Evolutionary conservation across 2,797 vertebrate genomes (phyloP).

Genomic region (Trachurus trachurus): DNA sequence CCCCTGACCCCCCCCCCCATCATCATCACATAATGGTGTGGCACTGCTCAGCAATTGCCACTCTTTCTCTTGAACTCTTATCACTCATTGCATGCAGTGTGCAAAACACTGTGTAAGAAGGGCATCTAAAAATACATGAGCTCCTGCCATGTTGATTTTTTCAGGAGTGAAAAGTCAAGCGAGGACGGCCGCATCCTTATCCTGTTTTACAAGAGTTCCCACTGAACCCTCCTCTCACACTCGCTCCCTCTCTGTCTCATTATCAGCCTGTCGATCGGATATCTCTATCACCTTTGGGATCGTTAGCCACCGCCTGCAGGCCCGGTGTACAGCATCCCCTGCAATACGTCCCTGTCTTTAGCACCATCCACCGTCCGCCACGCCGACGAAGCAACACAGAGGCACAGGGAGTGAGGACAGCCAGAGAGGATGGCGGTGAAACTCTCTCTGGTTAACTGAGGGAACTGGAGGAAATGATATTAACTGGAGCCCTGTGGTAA

Average conservation of each 20-base stretch:
- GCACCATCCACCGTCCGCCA: conserved; percentile 20
- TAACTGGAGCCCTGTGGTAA: conserved; percentile 10
- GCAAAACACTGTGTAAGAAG: conserved; percentile 69
- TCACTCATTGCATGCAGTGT: conserved; percentile 51
- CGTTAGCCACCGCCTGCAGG: conserved; percentile 66
- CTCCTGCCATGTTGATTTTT: conserved; percentile 74
- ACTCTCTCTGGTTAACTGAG: conserved; percentile 32
- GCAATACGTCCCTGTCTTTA: conserved; percentile 32
- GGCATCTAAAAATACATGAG: conserved; percentile 77
- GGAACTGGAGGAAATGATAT: conserved; percentile 37
- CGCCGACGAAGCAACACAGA: conserved; percentile 30
- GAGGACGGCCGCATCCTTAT: conserved; percentile 65
- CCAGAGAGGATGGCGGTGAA: conserved; percentile 25
- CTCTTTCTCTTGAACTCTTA: conserved; percentile 41
- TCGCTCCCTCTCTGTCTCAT: conserved; percentile 72
- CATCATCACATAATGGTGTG: conserved; percentile 28
- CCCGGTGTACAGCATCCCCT: conserved; percentile 40
- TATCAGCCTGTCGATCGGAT: conserved; percentile 74
- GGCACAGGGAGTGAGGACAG: conserved; percentile 18
- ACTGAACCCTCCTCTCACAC: conserved; percentile 63
- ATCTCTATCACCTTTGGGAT: conserved; percentile 75
- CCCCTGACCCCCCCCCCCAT: no score
- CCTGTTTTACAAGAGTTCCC: conserved; percentile 68
- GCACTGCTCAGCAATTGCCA: conserved; percentile 44
- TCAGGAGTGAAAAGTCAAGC: conserved; percentile 70